phyloP scores from a whole-genome alignment of 2,888 invertebrate species.

The Tetranychus piercei region DNA sequence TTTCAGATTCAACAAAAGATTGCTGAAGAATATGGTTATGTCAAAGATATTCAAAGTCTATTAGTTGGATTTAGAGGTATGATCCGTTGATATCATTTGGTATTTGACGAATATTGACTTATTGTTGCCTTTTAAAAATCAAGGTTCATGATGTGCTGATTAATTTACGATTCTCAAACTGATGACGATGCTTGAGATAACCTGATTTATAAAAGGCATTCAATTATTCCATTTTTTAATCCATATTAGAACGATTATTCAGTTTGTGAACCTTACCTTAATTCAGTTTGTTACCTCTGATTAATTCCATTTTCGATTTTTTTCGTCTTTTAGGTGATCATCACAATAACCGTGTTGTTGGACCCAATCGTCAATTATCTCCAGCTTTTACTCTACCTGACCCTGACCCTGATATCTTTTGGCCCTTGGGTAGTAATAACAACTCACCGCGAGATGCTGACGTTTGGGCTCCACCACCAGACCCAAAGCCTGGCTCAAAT shows the following conservation, averaged over 20 bases:
- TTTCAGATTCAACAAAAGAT: conserved; percentile 66
- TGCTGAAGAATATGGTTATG: conserved; percentile 67
- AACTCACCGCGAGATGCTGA: conserved; percentile 2
- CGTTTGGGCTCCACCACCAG: conserved; percentile 1
- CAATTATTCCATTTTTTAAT: no score
- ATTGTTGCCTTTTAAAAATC: neutral
- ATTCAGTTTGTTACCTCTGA: neutral
- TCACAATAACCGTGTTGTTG: conserved; percentile 10
- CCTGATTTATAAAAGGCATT: no score
- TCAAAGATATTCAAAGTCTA: conserved; percentile 54
- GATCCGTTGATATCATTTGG: conserved; percentile 16
- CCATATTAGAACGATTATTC: no score
- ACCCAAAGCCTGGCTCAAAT: conserved; percentile 5
- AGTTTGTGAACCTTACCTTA: no score
- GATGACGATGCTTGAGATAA: no score
- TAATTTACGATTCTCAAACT: no score
- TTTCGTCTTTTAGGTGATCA: neutral
- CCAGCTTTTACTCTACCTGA: conserved; percentile 6
- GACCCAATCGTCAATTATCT: neutral
- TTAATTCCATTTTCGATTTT: no score
- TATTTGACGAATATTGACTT: neutral
- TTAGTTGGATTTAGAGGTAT: conserved; percentile 7
- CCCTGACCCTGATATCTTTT: conserved; percentile 2
- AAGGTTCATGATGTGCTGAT: no score
- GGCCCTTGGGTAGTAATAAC: neutral